Evolutionary conservation across 1,140 invertebrate species (phyloP), one percentile per base, ranked within the genome.

Genomic region (Triops longicaudatus): DNA sequence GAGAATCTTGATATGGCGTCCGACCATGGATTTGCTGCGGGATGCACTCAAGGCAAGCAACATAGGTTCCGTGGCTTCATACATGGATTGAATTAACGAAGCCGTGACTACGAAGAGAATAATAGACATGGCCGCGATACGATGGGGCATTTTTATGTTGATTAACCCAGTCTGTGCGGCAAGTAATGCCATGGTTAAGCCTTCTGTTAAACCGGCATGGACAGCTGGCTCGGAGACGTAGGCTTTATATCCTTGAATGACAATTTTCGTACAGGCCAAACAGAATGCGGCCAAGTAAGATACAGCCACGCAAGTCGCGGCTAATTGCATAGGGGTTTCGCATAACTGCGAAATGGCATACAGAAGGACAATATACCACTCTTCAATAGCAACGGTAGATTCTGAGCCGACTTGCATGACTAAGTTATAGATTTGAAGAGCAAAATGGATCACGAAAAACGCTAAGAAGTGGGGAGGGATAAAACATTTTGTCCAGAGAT

Each of bases 11-110:
- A 83, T 76, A 79, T 87, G 86, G 44, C 83, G 79, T 14, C 80
- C 77, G 31, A 82, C 79, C 77, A 77, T 82, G n/a, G 26, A n/a
- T 63, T 75, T 77, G 42, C 71, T 26, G 2, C 80, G 80, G 77
- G 80, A 85, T 27, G 84, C 85, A 83, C 85, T 86, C 1, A 89
- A 81, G 17, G 85, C 81, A 27, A 89, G 80, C 43, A 89, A 81
- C 37, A 87, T 83, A 7, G 88, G 87, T 80, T 89, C 88, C 4
- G 86, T 83, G 31, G 89, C 84, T 81, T 89, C 88, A 79, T 87
- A 87, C 82, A 88, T 86, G 17, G 86, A 88, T 80, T 88, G 87
- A 26, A 88, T 83, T 14, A 89, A 82, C 5, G 88, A 88, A 1
- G 87, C 87, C 9, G 85, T 78, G 63, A 87, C 87, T 76, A 88